Evolutionary conservation across 2,113 vertebrate genomes (phyloP), one percentile per base, ranked within the genome.

Genomic region (Mungos mungo): DNA sequence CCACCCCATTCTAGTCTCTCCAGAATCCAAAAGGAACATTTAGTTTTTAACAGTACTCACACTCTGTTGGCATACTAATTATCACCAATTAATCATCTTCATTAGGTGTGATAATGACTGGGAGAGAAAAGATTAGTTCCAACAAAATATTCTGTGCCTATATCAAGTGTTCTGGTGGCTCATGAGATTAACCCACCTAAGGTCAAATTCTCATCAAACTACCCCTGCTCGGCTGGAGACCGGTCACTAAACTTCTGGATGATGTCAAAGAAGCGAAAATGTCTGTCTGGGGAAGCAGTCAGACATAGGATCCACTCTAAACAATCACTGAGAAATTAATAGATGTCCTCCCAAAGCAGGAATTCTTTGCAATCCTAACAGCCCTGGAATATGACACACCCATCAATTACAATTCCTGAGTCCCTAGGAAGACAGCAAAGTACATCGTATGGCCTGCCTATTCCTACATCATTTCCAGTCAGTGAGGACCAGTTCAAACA

Each of bases 21-120:
- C 85, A 85, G 81, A 92, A 94, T 77, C 54, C 57, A 94, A 93
- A 94, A 92, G 45, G 77, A 93, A 88, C 41, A 82, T 79, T 92
- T 52, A 29, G 68, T 68, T 96, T 92, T 95, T 92, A 88, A 90
- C 82, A 93, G 77, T 47, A 88, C 63, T 95, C 68, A 71, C 31
- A 91, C 71, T 94, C 47, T 27, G 41, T 41, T 60, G 77, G 77
- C 91, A 94, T 91, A 69, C 77, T 45, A 95, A 97, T 97, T 97
- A 98, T 95, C 97, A 97, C 95, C 85, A 82, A 93, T 97, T 97
- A 96, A 94, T 98, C 97, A 97, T 97, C 41, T 97, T 97, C 71
- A 95, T 97, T 97, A 96, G 93, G 93, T 98, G 95, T 93, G 91
- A 97, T 95, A 69, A 95, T 71, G 81, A 88, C 84, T 72, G 23